phyloP scores from a whole-genome alignment of 2,797 vertebrate genomes.

The Hirundo rustica region DNA sequence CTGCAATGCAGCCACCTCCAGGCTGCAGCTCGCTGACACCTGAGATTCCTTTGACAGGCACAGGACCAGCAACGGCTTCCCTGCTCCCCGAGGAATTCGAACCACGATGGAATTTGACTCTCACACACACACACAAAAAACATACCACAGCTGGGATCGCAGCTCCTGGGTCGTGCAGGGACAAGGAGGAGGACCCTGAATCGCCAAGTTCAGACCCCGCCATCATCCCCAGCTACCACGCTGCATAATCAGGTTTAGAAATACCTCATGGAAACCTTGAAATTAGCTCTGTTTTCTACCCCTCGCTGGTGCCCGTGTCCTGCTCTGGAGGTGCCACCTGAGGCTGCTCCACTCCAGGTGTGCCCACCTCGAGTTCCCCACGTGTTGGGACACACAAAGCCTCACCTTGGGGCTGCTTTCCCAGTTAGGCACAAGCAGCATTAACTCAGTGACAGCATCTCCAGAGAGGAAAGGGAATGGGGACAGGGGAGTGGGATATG shows the following conservation, averaged over 20 bases:
- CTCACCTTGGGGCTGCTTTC: not conserved
- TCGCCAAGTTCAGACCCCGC: not conserved
- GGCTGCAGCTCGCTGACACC: not conserved
- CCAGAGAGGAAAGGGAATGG: not conserved
- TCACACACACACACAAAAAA: not conserved
- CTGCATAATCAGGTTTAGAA: not conserved
- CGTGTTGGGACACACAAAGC: accelerated
- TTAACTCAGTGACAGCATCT: not conserved
- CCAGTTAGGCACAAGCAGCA: not conserved
- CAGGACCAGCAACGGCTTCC: not conserved
- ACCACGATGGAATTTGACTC: not conserved
- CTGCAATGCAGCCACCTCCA: not conserved
- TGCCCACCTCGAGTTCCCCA: not conserved
- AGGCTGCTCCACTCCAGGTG: not conserved
- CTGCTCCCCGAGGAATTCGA: not conserved
- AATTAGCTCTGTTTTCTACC: not conserved
- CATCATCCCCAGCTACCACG: not conserved
- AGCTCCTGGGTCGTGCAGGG: not conserved
- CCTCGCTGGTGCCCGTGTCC: not conserved
- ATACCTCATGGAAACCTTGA: not conserved
- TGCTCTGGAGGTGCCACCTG: not conserved
- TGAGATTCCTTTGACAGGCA: not conserved
- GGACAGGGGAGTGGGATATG: accelerated
- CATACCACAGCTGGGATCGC: not conserved
- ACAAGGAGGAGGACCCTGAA: not conserved